Evolutionary conservation across 2,113 vertebrate genomes (phyloP), one percentile per base, ranked within the genome.

Genomic region (Lynx canadensis): DNA sequence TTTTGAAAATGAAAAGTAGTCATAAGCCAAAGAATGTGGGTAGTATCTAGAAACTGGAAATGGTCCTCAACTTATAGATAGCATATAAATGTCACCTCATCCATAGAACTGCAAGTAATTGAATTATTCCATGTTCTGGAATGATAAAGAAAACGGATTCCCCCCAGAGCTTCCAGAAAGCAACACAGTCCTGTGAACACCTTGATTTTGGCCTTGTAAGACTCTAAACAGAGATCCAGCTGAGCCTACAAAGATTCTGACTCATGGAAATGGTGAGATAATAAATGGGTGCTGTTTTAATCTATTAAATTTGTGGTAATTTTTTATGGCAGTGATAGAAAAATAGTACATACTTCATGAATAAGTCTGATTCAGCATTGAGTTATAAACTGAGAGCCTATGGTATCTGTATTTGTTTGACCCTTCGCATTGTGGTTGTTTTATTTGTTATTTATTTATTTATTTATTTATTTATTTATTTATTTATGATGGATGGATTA

Each of bases 1-100:
- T 84, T 95, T 97, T 93, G 60, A 76, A 96, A 95, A 80, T 15
- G 63, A 33, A 93, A 93, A 1, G 5, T 10, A 16, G 6, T n/a
- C 36, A 33, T 89, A 63, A 80, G 33, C 7, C 13, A 92, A 66
- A 96, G 38, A 80, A 55, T 89, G 27, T 31, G 19, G 10, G 21
- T 63, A 9, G 21, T 21, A 23, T 82, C 38, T n/a, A 76, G 66
- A 90, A 84, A 48, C 15, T 29, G 4, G 31, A 1, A 86, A 36
- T 78, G 31, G 27, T 4, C 66, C 41, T 86, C 33, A n/a, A 33
- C 13, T 65, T 25, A 94, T 1, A 78, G 80, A 23, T 8, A 86
- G 33, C 16, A 73, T 83, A 55, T 60, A 95, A 97, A 80, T 60
- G 71, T 16, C 7, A 90, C 45, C 23, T 82, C 23, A 74, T 31